These are phyloP conservation scores for Butorides virescens DNA, from an alignment of 2,113 vertebrate genomes.

Conservation along the genomic window DNA sequence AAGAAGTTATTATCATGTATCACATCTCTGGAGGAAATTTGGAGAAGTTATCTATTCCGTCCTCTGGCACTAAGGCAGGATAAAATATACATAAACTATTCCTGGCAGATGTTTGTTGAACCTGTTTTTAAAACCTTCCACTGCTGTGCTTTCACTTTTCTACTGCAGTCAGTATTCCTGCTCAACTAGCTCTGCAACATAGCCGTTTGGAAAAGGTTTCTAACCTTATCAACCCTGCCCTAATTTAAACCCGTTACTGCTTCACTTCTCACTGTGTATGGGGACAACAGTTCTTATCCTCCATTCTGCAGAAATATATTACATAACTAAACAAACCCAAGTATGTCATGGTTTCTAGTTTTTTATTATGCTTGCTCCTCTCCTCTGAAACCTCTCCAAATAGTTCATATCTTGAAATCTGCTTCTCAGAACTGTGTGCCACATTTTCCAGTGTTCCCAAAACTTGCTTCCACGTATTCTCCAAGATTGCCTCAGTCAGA, in stretches of 20 bases:
- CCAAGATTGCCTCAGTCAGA: not conserved
- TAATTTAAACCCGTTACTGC: not conserved
- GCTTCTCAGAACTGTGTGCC: not conserved
- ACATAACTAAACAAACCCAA: not conserved
- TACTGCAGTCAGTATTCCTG: not conserved
- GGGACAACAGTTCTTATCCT: not conserved
- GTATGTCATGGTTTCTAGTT: not conserved
- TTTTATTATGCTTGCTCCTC: not conserved
- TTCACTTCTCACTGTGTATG: not conserved
- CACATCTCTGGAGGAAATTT: not conserved
- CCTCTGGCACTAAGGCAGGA: not conserved
- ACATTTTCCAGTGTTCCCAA: not conserved
- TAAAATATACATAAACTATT: not conserved
- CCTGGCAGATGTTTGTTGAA: not conserved
- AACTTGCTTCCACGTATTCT: not conserved
- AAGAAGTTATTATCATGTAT: not conserved
- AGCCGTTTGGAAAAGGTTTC: not conserved
- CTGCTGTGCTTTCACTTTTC: not conserved
- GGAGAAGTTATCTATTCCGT: not conserved
- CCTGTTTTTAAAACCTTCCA: not conserved
- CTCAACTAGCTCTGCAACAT: accelerated
- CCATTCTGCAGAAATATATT: not conserved
- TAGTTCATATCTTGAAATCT: not conserved
- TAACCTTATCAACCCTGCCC: not conserved
- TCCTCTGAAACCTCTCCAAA: not conserved